A percentile compares a stretch with the other conserved stretches of the same genome.
These are phyloP conservation scores for Wasmannia auropunctata DNA, from an alignment of 1,140 invertebrate genomes.

Conservation along the genomic window DNA sequence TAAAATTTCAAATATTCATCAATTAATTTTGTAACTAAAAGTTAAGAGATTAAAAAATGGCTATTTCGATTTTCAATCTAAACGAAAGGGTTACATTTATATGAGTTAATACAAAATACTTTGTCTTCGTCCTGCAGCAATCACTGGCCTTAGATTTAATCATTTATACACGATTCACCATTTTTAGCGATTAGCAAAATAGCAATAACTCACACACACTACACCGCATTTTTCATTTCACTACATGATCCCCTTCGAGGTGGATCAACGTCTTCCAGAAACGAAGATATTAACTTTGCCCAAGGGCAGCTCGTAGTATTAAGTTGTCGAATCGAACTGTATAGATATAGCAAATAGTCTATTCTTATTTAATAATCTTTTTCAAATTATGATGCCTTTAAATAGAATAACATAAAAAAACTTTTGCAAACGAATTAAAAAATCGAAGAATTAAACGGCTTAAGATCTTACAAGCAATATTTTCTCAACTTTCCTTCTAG, in stretches of 20 bases:
- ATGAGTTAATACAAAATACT: neutral
- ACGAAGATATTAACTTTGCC: constrained; percentile 69
- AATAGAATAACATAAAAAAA: neutral
- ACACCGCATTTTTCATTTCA: constrained; percentile 20
- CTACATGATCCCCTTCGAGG: constrained; percentile 37
- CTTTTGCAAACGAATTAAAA: neutral
- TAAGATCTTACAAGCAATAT: neutral
- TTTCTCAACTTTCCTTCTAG: neutral
- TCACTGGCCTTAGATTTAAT: constrained; percentile 47
- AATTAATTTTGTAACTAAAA: neutral
- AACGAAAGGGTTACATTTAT: neutral
- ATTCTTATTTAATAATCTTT: neutral
- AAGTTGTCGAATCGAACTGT: constrained; percentile 4
- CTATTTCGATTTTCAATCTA: neutral
- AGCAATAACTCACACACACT: constrained; percentile 34
- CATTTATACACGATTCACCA: constrained; percentile 25
- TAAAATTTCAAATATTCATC: neutral
- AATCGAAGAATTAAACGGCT: neutral
- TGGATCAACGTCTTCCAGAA: constrained; percentile 74
- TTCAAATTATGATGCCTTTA: neutral
- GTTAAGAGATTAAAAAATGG: neutral
- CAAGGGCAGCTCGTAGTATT: constrained; percentile 60
- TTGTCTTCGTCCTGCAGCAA: neutral
- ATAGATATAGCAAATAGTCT: constrained; percentile 5
- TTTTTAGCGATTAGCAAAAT: constrained; percentile 38